Evolutionary conservation across 2,113 vertebrate species (phyloP).

Genomic region (Desmodus rotundus): DNA sequence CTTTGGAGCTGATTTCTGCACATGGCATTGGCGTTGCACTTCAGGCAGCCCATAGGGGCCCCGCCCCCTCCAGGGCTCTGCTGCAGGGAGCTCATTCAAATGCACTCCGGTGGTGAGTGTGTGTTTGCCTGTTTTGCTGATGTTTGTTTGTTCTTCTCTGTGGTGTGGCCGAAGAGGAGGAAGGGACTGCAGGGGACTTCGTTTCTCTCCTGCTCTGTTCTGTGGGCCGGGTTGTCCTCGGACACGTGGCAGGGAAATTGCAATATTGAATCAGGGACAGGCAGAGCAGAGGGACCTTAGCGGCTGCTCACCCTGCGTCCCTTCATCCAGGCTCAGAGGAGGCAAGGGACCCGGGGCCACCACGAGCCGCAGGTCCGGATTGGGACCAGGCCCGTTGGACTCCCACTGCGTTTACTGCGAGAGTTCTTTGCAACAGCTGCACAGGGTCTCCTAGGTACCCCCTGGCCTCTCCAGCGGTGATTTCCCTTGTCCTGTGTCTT

Average conservation of each 20-base stretch:
- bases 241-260: not conserved
- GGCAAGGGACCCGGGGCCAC: accelerated
- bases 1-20: not conserved
- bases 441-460: accelerated
- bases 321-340: not conserved
- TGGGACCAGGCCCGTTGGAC: not conserved
- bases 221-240: not conserved
- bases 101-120: slow-evolving; percentile 40
- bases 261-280: not conserved
- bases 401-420: accelerated
- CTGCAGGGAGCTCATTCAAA: not conserved
- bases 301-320: accelerated
- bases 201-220: not conserved
- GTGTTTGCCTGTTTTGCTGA: not conserved
- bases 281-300: not conserved
- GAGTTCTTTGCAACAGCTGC: not conserved
- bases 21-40: slow-evolving; percentile 57
- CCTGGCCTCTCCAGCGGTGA: accelerated
- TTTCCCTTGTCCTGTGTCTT: not conserved
- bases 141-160: not conserved
- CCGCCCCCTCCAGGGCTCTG: not conserved
- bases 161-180: not conserved
- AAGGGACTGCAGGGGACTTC: accelerated
- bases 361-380: not conserved
- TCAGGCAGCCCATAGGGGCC: slow-evolving; percentile 20